Evolutionary conservation across 2,113 vertebrate genomes (phyloP).

Genomic region (Nesoenas mayeri): DNA sequence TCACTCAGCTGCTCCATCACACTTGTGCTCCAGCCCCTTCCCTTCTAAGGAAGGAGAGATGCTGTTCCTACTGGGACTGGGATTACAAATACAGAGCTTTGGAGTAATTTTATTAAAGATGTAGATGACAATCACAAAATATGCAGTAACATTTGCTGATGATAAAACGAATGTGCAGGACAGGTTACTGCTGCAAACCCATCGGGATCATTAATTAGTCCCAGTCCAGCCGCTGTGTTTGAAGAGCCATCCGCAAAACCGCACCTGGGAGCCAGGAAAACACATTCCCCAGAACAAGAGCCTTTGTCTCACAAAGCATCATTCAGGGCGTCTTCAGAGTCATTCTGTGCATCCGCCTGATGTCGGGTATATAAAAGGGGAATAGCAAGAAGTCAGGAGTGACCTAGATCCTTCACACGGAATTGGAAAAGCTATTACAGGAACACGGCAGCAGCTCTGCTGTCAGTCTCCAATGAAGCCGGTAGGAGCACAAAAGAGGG

Average conservation of each 20-base stretch:
- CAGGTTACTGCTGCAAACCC: background rate
- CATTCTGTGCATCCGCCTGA: background rate
- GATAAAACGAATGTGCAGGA: background rate
- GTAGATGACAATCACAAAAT: background rate
- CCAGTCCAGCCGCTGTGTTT: background rate
- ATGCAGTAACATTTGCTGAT: background rate
- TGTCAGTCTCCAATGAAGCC: background rate
- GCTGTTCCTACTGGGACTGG: background rate
- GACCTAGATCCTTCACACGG: constrained; percentile 56
- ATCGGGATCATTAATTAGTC: background rate
- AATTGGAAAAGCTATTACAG: constrained; percentile 28
- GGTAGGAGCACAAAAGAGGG: background rate
- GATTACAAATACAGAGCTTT: background rate
- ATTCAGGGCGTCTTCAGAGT: background rate
- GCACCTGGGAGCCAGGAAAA: background rate
- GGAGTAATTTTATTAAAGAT: background rate
- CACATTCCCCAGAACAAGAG: background rate
- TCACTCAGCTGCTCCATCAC: too few relatives aligned
- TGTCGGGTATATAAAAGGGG: background rate
- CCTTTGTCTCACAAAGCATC: background rate
- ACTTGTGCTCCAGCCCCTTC: too few relatives aligned
- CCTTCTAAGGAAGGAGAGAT: background rate
- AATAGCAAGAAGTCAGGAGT: constrained; percentile 29
- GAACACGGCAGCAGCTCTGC: background rate
- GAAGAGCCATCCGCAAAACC: background rate